Evolutionary conservation across 2,888 invertebrate genomes (phyloP).

Genomic region (Rhagophthalmus giganteus): DNA sequence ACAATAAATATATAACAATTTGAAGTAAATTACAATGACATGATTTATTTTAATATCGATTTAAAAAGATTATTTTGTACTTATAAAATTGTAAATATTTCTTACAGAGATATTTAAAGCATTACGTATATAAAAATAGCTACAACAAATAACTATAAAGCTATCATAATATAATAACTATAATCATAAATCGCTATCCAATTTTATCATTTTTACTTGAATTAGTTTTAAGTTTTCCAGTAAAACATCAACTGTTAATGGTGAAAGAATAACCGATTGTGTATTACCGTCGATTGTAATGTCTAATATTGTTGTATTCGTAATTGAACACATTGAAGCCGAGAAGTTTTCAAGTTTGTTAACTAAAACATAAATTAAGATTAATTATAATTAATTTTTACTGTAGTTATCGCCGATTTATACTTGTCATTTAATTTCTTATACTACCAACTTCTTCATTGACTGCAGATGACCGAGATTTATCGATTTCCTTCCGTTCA

Average conservation of each 20-base stretch:
- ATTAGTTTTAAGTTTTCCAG: conserved; percentile 47
- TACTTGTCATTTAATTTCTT: too few relatives aligned
- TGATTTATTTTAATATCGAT: too few relatives aligned
- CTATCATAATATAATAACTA: too few relatives aligned
- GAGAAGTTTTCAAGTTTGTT: conserved; percentile 45
- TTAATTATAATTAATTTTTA: conserved; percentile 1
- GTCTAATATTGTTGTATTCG: conserved; percentile 43
- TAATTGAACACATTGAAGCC: conserved; percentile 38
- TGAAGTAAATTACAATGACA: too few relatives aligned
- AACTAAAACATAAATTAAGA: conserved; percentile 40
- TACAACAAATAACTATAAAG: too few relatives aligned
- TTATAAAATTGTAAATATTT: not conserved
- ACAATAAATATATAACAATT: too few relatives aligned
- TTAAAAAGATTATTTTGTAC: too few relatives aligned
- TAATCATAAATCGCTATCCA: conserved; percentile 20
- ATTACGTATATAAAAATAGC: not conserved
- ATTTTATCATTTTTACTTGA: conserved; percentile 46
- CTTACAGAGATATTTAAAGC: not conserved
- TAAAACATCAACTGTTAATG: conserved; percentile 44
- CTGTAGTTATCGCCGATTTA: too few relatives aligned
- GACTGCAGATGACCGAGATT: too few relatives aligned
- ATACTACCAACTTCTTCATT: too few relatives aligned
- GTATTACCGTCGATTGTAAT: conserved; percentile 42
- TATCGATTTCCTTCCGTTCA: too few relatives aligned
- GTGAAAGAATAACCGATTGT: conserved; percentile 42